Conservation (phyloP, 2,797 vertebrate genomes). For the Intellagama lesueurii region DNA sequence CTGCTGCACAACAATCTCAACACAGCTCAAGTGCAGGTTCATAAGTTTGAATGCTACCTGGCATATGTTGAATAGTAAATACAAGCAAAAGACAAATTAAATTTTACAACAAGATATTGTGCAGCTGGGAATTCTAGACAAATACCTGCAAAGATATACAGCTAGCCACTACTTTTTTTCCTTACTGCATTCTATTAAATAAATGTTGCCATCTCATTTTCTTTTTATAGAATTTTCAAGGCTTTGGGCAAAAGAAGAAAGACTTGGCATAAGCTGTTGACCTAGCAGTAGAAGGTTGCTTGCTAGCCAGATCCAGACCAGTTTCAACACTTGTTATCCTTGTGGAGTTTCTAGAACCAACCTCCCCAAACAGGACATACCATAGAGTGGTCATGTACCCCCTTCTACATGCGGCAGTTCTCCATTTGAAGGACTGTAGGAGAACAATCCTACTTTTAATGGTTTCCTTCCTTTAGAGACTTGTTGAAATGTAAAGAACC, state of each 20-base stretch:
- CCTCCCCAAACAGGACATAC: background rate
- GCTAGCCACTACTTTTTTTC: background rate
- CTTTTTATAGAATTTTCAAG: background rate
- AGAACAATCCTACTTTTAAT: too few species aligned
- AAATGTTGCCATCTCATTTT: background rate
- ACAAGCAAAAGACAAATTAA: conserved; percentile 16
- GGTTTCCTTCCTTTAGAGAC: too few species aligned
- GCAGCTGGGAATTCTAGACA: background rate
- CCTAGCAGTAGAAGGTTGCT: background rate
- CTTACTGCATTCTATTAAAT: background rate
- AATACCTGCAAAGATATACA: background rate
- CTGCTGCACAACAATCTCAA: background rate
- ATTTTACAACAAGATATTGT: background rate
- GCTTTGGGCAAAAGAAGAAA: background rate
- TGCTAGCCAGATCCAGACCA: background rate
- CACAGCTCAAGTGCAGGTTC: background rate
- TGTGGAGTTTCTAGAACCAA: background rate
- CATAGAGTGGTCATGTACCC: background rate
- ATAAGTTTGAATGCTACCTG: background rate
- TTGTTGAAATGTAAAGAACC: too few species aligned
- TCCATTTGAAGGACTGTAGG: too few species aligned
- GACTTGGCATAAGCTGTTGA: background rate
- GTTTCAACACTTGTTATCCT: background rate
- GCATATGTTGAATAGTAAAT: background rate
- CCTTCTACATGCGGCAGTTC: too few species aligned